Percentiles rank a stretch among this genome's conserved stretches.
phyloP scores from a whole-genome alignment of 2,797 vertebrate species.

The Morus bassanus region DNA sequence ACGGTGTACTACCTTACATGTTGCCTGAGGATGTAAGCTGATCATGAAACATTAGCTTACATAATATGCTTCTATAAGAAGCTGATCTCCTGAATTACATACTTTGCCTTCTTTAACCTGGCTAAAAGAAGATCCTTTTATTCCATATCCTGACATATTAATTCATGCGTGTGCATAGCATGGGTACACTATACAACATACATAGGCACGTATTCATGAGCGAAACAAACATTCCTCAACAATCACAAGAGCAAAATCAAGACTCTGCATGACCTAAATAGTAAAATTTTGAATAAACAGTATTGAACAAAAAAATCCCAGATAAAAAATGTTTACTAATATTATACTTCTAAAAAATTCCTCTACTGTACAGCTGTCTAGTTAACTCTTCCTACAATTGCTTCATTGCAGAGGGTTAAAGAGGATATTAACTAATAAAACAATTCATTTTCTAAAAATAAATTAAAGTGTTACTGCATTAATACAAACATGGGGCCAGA shows the following conservation, averaged over 20 bases:
- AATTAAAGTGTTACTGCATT: neutral
- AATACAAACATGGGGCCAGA: neutral
- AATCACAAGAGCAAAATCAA: neutral
- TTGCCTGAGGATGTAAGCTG: neutral
- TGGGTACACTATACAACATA: accelerated
- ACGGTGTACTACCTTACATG: neutral
- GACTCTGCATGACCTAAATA: neutral
- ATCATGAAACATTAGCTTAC: neutral
- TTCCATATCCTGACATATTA: neutral
- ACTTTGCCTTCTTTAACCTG: neutral
- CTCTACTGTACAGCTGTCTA: neutral
- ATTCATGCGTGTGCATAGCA: neutral
- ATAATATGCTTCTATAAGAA: neutral
- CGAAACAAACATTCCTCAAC: neutral
- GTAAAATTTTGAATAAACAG: neutral
- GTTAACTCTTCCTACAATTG: neutral
- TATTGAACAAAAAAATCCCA: neutral
- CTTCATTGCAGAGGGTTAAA: neutral
- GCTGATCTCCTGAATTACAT: neutral
- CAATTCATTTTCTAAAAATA: neutral
- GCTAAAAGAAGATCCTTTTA: neutral
- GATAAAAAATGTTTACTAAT: neutral
- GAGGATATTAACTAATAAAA: neutral
- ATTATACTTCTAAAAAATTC: neutral
- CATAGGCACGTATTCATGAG: neutral